Evolutionary conservation across 2,888 invertebrate species (phyloP).

Genomic region (Meganola albula): DNA sequence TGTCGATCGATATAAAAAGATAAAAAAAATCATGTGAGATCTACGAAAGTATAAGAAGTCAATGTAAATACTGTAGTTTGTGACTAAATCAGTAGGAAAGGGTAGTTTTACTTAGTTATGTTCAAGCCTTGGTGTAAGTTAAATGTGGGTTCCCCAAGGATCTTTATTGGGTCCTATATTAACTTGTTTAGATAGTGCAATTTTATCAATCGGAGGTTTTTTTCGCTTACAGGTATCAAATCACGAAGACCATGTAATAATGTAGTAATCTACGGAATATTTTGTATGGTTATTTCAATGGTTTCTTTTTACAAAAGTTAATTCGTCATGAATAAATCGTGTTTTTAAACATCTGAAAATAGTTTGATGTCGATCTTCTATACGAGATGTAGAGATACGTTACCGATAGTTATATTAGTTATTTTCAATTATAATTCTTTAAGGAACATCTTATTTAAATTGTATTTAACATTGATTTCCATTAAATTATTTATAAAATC

Average conservation of each 20-base stretch:
- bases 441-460: slow-evolving; percentile 19
- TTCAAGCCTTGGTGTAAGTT: no score
- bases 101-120: no score
- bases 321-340: slow-evolving; percentile 30
- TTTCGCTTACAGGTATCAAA: slow-evolving; percentile 22
- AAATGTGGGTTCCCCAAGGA: no score
- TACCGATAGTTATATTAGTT: slow-evolving; percentile 32
- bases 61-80: no score
- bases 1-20: no score
- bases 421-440: slow-evolving; percentile 21
- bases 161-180: no score
- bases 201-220: no score
- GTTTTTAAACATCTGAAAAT: slow-evolving; percentile 37
- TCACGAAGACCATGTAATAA: slow-evolving; percentile 12
- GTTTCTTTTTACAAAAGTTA: slow-evolving; percentile 24
- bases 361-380: slow-evolving; percentile 22
- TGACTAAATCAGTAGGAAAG: no score
- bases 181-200: no score
- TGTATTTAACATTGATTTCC: slow-evolving; percentile 21
- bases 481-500: slow-evolving; percentile 27
- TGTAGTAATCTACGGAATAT: slow-evolving; percentile 19
- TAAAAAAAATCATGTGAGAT: no score
- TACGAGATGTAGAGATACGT: slow-evolving; percentile 50
- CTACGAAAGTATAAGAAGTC: no score
- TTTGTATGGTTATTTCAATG: slow-evolving; percentile 20